Conservation (phyloP, 1,140 invertebrate species). For the Araneus ventricosus region DNA sequence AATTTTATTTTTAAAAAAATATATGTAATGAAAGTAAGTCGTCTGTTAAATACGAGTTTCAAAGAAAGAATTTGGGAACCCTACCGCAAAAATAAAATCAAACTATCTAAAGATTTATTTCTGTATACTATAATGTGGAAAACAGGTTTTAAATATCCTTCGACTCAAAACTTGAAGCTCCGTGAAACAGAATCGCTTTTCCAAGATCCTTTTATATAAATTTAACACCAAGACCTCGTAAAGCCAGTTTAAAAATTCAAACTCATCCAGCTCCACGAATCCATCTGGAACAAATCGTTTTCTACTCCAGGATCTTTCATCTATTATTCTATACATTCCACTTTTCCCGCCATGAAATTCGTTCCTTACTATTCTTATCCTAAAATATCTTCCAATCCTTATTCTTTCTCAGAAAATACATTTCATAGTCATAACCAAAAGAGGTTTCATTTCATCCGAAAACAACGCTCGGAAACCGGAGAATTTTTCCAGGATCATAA, state of each 20-base stretch:
- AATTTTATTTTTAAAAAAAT: too few species aligned
- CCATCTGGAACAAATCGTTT: constrained; percentile 21
- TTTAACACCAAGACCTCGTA: constrained; percentile 35
- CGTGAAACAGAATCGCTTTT: background rate
- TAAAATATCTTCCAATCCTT: background rate
- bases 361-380: background rate
- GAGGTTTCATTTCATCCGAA: constrained; percentile 48
- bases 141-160: background rate
- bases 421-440: constrained; percentile 48
- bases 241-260: constrained; percentile 30
- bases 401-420: constrained; percentile 26
- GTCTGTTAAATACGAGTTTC: too few species aligned
- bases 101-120: too few species aligned
- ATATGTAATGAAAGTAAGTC: too few species aligned
- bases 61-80: too few species aligned
- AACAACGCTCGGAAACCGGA: constrained; percentile 58
- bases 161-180: background rate
- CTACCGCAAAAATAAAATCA: too few species aligned
- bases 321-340: constrained; percentile 30
- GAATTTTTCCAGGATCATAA: constrained; percentile 61
- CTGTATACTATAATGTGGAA: too few species aligned
- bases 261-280: background rate
- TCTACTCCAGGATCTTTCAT: background rate
- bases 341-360: background rate
- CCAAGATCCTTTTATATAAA: background rate